These are phyloP conservation scores for Thalassophryne amazonica DNA, from an alignment of 2,797 vertebrate genomes.

Conservation along the genomic window DNA sequence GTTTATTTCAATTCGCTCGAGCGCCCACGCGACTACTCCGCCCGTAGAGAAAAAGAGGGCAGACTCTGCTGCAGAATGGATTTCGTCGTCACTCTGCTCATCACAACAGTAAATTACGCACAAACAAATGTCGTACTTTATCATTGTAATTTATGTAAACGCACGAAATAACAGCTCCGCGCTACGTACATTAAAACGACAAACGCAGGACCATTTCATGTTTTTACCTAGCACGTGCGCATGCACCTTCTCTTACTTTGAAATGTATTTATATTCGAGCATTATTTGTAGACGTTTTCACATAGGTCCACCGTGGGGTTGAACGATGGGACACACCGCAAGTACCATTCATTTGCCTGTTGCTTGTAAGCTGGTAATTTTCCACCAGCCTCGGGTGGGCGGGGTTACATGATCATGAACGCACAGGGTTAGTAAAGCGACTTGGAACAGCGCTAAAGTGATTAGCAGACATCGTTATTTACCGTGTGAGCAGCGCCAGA, in stretches of 20 bases:
- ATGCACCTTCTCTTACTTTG: slow-evolving; percentile 15
- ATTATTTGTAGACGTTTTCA: neutral
- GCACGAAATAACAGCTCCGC: neutral
- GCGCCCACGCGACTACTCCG: slow-evolving; percentile 76
- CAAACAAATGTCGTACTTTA: neutral
- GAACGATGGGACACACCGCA: slow-evolving; percentile 30
- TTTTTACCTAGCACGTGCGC: slow-evolving; percentile 1
- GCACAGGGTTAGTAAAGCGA: slow-evolving; percentile 70
- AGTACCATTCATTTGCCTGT: slow-evolving; percentile 68
- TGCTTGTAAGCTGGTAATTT: slow-evolving; percentile 86
- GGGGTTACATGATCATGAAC: slow-evolving; percentile 80
- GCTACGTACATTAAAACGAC: neutral
- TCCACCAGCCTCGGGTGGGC: slow-evolving; percentile 86
- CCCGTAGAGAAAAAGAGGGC: slow-evolving; percentile 81
- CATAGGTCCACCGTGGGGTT: slow-evolving; percentile 1
- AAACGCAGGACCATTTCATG: neutral
- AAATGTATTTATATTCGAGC: neutral
- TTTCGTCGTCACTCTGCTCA: slow-evolving; percentile 37
- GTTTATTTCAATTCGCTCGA: slow-evolving; percentile 74
- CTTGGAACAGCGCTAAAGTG: slow-evolving; percentile 37
- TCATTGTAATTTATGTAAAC: neutral
- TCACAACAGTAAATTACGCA: slow-evolving; percentile 28
- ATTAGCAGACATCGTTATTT: neutral
- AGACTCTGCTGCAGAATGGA: slow-evolving; percentile 74
- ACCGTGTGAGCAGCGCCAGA: neutral